A percentile compares a stretch with the other conserved stretches of the same genome.
These are phyloP conservation scores for Hirundichthys speculiger DNA, from an alignment of 2,113 vertebrate species.

Conservation along the genomic window DNA sequence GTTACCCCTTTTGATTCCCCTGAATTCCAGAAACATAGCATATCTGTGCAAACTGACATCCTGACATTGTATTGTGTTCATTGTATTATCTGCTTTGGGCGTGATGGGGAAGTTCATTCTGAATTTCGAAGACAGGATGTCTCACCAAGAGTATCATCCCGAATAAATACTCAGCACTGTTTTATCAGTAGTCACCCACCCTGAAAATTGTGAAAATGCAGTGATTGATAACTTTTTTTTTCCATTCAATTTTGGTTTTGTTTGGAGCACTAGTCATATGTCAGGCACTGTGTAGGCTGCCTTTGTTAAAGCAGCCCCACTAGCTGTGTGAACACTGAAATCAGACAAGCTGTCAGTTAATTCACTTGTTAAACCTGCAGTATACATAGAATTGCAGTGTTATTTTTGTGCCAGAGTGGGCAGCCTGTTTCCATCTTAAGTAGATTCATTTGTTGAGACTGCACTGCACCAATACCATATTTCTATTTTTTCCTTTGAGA, in stretches of 20 bases:
- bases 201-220: conserved; percentile 8
- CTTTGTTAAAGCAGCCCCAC: conserved; percentile 17
- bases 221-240: conserved; percentile 13
- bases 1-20: conserved; percentile 24
- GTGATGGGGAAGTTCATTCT: conserved; percentile 33
- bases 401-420: conserved; percentile 25
- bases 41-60: conserved; percentile 50
- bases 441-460: conserved; percentile 37
- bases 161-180: conserved; percentile 25
- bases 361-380: conserved; percentile 51
- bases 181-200: conserved; percentile 21
- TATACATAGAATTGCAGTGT: conserved; percentile 26
- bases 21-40: conserved; percentile 32
- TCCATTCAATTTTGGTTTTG: neutral
- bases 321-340: conserved; percentile 43
- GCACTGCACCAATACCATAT: conserved; percentile 37
- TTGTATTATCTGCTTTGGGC: conserved; percentile 38
- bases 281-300: conserved; percentile 8
- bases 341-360: conserved; percentile 56
- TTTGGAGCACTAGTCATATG: conserved; percentile 13
- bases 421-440: conserved; percentile 38
- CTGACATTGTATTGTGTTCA: conserved; percentile 59
- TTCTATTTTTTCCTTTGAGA: conserved; percentile 30
- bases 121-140: conserved; percentile 41
- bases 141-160: conserved; percentile 31